These are phyloP conservation scores for Aphelocoma californica DNA, from an alignment of 2,797 vertebrate genomes.

Conservation along the genomic window DNA sequence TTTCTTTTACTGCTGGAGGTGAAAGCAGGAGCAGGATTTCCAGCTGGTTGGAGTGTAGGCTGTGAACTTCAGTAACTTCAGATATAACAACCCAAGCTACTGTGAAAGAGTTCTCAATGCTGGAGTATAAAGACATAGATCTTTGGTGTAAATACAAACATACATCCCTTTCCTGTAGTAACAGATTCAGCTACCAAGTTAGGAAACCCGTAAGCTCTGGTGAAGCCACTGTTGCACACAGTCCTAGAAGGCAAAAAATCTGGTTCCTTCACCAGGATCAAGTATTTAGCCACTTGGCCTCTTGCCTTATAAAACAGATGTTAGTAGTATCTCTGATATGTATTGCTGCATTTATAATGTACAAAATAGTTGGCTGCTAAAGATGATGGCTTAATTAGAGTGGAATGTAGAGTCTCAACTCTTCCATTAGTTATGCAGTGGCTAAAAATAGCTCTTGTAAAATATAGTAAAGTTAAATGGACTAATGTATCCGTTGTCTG, in stretches of 20 bases:
- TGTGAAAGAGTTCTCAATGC: not conserved
- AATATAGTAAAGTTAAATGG: slow-evolving; percentile 32
- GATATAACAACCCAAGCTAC: not conserved
- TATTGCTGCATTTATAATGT: slow-evolving; percentile 51
- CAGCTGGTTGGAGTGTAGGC: not conserved
- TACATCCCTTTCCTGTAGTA: not conserved
- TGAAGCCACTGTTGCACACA: not conserved
- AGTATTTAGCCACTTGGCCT: slow-evolving; percentile 31
- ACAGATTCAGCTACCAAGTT: not conserved
- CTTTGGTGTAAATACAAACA: not conserved
- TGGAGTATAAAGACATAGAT: not conserved
- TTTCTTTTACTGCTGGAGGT: not conserved
- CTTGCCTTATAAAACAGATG: slow-evolving; percentile 61
- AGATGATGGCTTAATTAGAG: slow-evolving; percentile 56
- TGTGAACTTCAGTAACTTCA: not conserved
- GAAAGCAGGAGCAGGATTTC: not conserved
- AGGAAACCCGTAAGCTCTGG: not conserved
- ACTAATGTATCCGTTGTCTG: not conserved
- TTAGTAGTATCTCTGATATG: slow-evolving; percentile 55
- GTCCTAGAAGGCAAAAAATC: slow-evolving; percentile 51
- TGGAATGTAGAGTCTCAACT: slow-evolving; percentile 51
- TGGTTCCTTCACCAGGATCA: slow-evolving; percentile 9
- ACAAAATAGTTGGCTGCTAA: slow-evolving; percentile 52
- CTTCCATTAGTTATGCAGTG: slow-evolving; percentile 50
- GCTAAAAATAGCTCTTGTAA: slow-evolving; percentile 54